phyloP scores from a whole-genome alignment of 2,888 invertebrate genomes.

The Danaus chrysippus region DNA sequence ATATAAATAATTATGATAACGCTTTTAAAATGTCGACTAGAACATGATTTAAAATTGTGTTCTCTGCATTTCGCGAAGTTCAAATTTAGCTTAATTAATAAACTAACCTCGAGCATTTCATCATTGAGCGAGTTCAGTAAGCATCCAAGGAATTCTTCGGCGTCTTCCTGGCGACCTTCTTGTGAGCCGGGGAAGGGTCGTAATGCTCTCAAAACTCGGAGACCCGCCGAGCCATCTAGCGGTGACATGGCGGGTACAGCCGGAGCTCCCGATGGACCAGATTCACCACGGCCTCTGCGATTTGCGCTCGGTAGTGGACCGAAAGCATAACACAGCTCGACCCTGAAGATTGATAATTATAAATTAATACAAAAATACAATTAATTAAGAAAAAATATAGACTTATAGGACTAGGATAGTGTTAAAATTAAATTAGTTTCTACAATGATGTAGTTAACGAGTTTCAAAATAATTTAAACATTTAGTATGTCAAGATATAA shows the following conservation, averaged over 20 bases:
- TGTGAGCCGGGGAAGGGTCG: conserved; percentile 81
- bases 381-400: too few relatives aligned
- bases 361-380: too few relatives aligned
- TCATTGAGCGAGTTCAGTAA: conserved; percentile 96
- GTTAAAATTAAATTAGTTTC: too few relatives aligned
- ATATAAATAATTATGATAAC: too few relatives aligned
- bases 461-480: too few relatives aligned
- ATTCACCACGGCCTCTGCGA: conserved; percentile 69
- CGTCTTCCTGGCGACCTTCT: conserved; percentile 97
- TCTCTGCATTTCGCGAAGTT: neutral
- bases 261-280: conserved; percentile 50
- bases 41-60: neutral
- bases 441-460: too few relatives aligned
- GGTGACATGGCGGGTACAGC: conserved; percentile 85
- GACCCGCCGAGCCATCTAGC: conserved; percentile 93
- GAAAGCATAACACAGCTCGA: conserved; percentile 89
- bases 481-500: too few relatives aligned
- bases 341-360: conserved; percentile 65
- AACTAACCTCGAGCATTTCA: conserved; percentile 93
- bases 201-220: conserved; percentile 89
- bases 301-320: conserved; percentile 77
- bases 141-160: conserved; percentile 97
- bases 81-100: conserved; percentile 11
- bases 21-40: too few relatives aligned
- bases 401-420: too few relatives aligned